A percentile compares a stretch with the other conserved stretches of the same genome.
These are phyloP conservation scores for Sakesphorus luctuosus DNA, from an alignment of 2,113 vertebrate species.

Conservation along the genomic window DNA sequence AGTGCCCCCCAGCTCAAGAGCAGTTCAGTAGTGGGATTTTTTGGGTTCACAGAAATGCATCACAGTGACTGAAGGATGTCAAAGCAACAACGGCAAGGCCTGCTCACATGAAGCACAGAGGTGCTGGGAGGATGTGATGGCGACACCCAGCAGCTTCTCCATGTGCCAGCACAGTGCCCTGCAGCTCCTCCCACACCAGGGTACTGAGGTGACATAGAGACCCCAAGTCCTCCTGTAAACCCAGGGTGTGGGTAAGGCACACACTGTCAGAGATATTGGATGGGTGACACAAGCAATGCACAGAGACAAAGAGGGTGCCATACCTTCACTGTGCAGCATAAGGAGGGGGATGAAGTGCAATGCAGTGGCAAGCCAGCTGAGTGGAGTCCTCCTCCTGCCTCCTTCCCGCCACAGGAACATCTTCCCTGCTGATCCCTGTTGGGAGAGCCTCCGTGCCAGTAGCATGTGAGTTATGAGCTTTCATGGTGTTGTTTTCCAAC, in stretches of 20 bases:
- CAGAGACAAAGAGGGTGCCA: neutral
- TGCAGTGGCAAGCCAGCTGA: neutral
- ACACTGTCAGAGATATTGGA: fast-evolving
- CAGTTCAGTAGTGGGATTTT: neutral
- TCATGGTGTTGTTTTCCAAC: neutral
- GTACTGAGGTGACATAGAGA: neutral
- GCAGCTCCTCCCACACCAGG: neutral
- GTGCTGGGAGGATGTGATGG: fast-evolving
- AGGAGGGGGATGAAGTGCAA: neutral
- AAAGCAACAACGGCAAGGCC: neutral
- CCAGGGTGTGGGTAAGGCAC: neutral
- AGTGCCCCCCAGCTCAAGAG: neutral
- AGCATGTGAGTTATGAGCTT: neutral
- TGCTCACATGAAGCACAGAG: neutral
- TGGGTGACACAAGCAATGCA: neutral
- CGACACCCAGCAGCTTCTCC: fast-evolving
- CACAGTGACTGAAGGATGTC: neutral
- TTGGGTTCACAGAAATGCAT: neutral
- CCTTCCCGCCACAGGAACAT: neutral
- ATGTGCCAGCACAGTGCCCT: neutral
- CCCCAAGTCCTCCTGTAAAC: neutral
- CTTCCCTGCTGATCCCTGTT: neutral
- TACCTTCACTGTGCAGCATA: neutral
- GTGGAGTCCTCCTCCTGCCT: neutral
- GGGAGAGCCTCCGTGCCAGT: neutral